Percentiles rank a stretch among this genome's conserved stretches.
Evolutionary conservation across 1,140 invertebrate genomes (phyloP).

Genomic region (Onthophagus taurus): DNA sequence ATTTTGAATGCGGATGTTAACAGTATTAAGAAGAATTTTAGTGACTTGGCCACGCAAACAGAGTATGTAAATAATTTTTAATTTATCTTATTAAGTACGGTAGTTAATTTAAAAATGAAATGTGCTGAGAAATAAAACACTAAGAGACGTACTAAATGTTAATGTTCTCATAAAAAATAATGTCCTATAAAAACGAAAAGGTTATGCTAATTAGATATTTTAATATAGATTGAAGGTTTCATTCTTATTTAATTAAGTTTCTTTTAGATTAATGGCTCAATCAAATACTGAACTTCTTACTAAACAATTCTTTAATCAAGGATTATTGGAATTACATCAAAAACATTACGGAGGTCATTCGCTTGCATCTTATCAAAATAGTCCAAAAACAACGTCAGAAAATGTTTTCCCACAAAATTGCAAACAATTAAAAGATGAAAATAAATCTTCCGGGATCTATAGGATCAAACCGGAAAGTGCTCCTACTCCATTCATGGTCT

Average conservation of each 20-base stretch:
- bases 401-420: constrained; percentile 16
- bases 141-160: neutral
- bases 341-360: neutral
- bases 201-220: neutral
- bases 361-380: neutral
- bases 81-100: too few relatives aligned
- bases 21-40: constrained; percentile 13
- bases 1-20: constrained; percentile 14
- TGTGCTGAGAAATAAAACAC: too few relatives aligned
- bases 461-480: constrained; percentile 26
- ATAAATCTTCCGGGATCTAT: constrained; percentile 35
- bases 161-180: neutral
- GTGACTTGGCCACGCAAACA: constrained; percentile 3
- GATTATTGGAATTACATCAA: constrained; percentile 5
- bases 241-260: neutral
- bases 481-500: constrained; percentile 45
- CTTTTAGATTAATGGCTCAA: neutral
- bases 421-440: neutral
- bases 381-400: neutral
- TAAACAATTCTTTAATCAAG: constrained; percentile 12
- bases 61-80: constrained; percentile 15
- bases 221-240: neutral
- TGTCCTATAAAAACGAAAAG: neutral
- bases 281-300: constrained; percentile 1
- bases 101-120: too few relatives aligned